Evolutionary conservation across 2,797 vertebrate genomes (phyloP).

Genomic region (Spondyliosoma cantharus): DNA sequence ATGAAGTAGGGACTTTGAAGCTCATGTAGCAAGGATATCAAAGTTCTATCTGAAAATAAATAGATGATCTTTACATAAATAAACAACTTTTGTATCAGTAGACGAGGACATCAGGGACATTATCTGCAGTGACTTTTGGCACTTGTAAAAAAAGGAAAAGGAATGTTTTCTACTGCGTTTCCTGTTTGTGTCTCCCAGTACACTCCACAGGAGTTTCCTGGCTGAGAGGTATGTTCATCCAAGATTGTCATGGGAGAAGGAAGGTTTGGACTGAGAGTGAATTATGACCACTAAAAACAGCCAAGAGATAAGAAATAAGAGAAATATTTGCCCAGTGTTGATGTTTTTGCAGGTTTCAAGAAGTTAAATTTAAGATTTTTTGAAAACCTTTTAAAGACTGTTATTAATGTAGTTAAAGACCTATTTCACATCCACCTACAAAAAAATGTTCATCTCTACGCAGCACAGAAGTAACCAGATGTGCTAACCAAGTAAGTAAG

Average conservation of each 20-base stretch:
- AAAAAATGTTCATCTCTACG: too few relatives aligned
- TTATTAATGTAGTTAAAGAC: too few relatives aligned
- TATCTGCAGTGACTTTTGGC: background rate
- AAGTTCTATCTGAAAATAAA: background rate
- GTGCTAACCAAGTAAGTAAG: too few relatives aligned
- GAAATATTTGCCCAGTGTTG: too few relatives aligned
- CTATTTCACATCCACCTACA: too few relatives aligned
- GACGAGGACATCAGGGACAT: background rate
- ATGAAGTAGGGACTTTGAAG: background rate
- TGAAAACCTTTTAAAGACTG: too few relatives aligned
- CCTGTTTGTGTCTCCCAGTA: slow-evolving; percentile 10
- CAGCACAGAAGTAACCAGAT: too few relatives aligned
- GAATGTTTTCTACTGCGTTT: slow-evolving; percentile 11
- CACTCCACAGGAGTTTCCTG: slow-evolving; percentile 9
- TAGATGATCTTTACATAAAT: background rate
- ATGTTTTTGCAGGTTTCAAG: too few relatives aligned
- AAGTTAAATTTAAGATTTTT: too few relatives aligned
- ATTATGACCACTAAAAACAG: slow-evolving; percentile 6
- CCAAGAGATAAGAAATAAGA: background rate
- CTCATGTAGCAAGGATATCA: background rate
- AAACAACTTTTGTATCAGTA: background rate
- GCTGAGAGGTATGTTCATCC: slow-evolving; percentile 24
- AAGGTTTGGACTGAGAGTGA: slow-evolving; percentile 8
- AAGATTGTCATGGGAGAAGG: background rate
- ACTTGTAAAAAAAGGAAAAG: background rate